phyloP scores from a whole-genome alignment of 2,113 vertebrate species.

The Geococcyx californianus region DNA sequence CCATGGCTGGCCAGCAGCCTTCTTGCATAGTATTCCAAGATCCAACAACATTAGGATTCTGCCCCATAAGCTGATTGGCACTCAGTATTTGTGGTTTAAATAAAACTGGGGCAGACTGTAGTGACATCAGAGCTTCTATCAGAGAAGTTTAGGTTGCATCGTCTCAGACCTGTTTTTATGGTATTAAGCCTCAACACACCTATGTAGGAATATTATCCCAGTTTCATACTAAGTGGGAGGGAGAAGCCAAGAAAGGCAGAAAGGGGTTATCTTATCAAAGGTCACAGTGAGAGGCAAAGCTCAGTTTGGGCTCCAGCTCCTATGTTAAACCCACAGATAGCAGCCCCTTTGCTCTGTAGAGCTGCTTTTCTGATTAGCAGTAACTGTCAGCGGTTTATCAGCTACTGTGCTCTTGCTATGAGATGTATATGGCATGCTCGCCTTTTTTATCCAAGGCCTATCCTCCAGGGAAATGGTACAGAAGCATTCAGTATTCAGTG shows the following conservation, averaged over 20 bases:
- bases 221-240: background rate
- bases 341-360: background rate
- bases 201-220: background rate
- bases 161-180: background rate
- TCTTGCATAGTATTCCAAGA: background rate
- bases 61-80: background rate
- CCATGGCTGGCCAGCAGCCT: background rate
- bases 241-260: background rate
- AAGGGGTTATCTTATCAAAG: conserved; percentile 10
- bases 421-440: background rate
- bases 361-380: conserved; percentile 38
- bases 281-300: background rate
- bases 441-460: background rate
- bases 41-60: background rate
- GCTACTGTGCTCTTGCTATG: background rate
- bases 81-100: background rate
- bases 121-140: background rate
- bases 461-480: background rate
- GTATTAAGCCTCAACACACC: background rate
- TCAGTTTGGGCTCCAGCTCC: background rate
- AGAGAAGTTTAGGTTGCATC: background rate
- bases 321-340: background rate
- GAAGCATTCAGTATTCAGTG: background rate
- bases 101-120: background rate
- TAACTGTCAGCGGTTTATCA: conserved; percentile 39